Conservation (phyloP, 2,888 invertebrate genomes). For the Phytoseiulus persimilis region DNA sequence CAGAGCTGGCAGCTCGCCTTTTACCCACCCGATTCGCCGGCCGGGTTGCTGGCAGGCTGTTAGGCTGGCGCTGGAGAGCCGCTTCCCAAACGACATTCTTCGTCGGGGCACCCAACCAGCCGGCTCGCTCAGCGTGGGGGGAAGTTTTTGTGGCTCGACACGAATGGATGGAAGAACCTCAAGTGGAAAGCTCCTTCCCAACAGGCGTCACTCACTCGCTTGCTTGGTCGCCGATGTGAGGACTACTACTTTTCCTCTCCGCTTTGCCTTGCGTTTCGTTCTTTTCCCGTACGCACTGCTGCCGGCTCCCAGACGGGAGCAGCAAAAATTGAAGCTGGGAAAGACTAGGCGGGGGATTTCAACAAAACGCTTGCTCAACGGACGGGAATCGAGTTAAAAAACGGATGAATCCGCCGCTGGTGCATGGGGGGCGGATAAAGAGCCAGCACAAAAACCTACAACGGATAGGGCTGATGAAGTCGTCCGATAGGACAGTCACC, state of each 20-base stretch:
- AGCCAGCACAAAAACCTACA: not conserved
- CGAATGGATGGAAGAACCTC: constrained; percentile 5
- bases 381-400: not conserved
- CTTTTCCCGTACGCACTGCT: not conserved
- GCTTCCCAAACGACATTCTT: not conserved
- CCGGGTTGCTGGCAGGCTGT: not conserved
- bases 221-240: not conserved
- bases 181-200: not conserved
- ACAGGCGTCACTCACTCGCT: not conserved
- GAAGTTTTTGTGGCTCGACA: not conserved
- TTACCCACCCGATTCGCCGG: not conserved
- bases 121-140: not conserved
- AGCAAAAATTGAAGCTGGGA: not conserved
- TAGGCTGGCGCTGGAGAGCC: not conserved
- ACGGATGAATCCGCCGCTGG: not conserved
- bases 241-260: not conserved
- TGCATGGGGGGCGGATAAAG: not conserved
- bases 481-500: not conserved
- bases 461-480: not conserved
- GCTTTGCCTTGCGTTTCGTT: not conserved
- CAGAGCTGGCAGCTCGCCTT: not conserved
- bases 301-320: not conserved
- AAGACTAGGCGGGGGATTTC: not conserved
- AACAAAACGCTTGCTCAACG: not conserved
- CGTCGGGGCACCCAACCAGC: not conserved